Evolutionary conservation across 2,113 vertebrate species (phyloP), one percentile per base, ranked within the genome.

Genomic region (Naja naja): DNA sequence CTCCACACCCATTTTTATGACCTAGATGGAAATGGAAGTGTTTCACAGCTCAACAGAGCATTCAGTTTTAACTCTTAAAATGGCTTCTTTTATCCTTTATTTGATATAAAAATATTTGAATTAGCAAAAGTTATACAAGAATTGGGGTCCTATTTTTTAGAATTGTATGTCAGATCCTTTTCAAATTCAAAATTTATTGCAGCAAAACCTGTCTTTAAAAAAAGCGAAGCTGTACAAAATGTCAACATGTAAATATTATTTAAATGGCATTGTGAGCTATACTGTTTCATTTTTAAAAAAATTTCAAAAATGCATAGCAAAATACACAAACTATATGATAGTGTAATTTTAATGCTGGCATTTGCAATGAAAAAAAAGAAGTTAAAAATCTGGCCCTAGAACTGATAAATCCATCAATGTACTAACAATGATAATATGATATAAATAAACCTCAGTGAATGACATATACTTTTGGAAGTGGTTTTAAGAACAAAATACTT

Each of bases 321-420:
- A 98, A 98, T 98, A 98, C 98, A 98, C 98, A 98, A 98, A 98
- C 98, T 98, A 98, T 98, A 98, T 98, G 98, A 97, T 97, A 96
- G 97, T 93, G 95, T 97, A 97, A 96, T 97, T 96, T 97, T 96
- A 98, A 98, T 98, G 98, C 98, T 98, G 98, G 96, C 96, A 97
- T 97, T 97, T 96, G 95, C 96, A 97, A 95, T 95, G 97, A 96
- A 94, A 95, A 43, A 94, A 96, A 94, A 96, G 47, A 96, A 94
- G 95, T 94, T 97, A 97, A 97, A 97, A 95, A 95, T 96, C 94
- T 94, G 91, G 94, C 90, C 96, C 95, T 96, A 96, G 94, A 97
- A 96, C 96, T 94, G 91, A 96, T 94, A 94, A 91, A 96, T 96
- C 95, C 89, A 92, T 96, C 95, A 95, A 95, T 94, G 94, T 96